Evolutionary conservation across 2,113 vertebrate species (phyloP).

Genomic region (Sisor rabdophorus): DNA sequence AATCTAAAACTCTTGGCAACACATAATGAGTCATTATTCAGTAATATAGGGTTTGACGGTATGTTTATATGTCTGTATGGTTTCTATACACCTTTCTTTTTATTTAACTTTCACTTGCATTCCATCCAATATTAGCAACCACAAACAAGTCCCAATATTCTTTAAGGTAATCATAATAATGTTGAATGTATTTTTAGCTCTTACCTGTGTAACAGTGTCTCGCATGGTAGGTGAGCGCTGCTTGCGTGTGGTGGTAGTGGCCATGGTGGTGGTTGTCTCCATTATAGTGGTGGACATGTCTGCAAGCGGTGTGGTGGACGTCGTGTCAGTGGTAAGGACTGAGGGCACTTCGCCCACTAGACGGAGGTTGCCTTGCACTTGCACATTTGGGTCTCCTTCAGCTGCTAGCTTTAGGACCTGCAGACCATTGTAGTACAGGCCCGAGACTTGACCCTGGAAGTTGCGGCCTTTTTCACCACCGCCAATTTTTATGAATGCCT

Average conservation of each 20-base stretch:
- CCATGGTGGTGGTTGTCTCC: constrained; percentile 93
- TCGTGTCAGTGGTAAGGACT: constrained; percentile 85
- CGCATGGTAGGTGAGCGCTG: constrained; percentile 87
- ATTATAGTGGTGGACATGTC: constrained; percentile 94
- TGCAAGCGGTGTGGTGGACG: constrained; percentile 83
- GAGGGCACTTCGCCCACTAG: constrained; percentile 87
- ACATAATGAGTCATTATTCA: constrained; percentile 2
- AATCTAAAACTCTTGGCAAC: background rate
- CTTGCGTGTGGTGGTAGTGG: constrained; percentile 86
- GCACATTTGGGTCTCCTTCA: constrained; percentile 85
- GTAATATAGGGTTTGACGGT: background rate
- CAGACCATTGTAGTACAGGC: constrained; percentile 91
- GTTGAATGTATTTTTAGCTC: constrained; percentile 31
- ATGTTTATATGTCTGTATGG: background rate
- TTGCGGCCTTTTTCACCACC: constrained; percentile 85
- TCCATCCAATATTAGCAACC: constrained; percentile 1
- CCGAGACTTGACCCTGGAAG: constrained; percentile 92
- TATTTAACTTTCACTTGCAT: background rate
- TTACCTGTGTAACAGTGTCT: constrained; percentile 87
- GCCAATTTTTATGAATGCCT: constrained; percentile 87
- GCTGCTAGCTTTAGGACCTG: constrained; percentile 90
- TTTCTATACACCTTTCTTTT: background rate
- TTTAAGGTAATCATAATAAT: no score
- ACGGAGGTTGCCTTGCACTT: constrained; percentile 85
- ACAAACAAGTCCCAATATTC: background rate